These are phyloP conservation scores for Chalcis sispes DNA, from an alignment of 2,888 invertebrate species.

Conservation along the genomic window DNA sequence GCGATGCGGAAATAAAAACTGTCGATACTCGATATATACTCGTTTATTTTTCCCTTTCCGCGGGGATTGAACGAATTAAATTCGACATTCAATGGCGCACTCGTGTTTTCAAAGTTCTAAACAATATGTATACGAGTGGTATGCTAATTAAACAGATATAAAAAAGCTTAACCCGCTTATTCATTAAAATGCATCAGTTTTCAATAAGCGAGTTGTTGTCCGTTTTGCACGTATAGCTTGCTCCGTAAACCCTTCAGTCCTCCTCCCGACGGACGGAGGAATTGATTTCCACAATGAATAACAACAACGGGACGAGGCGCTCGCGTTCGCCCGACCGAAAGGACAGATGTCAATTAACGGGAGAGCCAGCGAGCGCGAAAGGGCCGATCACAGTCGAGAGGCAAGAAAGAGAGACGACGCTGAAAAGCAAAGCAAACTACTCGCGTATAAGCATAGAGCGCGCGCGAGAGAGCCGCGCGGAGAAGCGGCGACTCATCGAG, in stretches of 20 bases:
- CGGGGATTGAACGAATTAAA: constrained; percentile 1
- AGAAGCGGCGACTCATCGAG: not conserved
- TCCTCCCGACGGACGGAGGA: constrained; percentile 26
- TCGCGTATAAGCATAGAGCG: not conserved
- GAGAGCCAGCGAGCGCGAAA: not conserved
- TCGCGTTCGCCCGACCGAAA: not conserved
- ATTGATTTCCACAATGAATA: constrained; percentile 40
- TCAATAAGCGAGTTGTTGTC: not conserved
- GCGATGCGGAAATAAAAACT: constrained; percentile 37
- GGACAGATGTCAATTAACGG: constrained; percentile 23
- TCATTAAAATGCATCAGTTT: constrained; percentile 47
- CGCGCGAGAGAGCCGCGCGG: not conserved
- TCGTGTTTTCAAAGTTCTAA: constrained; percentile 2
- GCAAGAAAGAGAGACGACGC: not conserved
- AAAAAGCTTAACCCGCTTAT: constrained; percentile 16
- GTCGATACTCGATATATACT: constrained; percentile 26
- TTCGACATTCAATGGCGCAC: constrained; percentile 9
- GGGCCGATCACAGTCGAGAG: not conserved
- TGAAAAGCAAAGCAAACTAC: not conserved
- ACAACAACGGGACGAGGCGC: constrained; percentile 25
- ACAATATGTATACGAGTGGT: constrained; percentile 39
- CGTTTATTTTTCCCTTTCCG: not conserved
- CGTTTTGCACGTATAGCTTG: not conserved
- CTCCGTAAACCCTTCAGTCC: too few relatives aligned
- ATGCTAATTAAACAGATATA: constrained; percentile 42